These are phyloP conservation scores for Microcebus murinus DNA, from an alignment of 2,113 vertebrate species.

Conservation along the genomic window DNA sequence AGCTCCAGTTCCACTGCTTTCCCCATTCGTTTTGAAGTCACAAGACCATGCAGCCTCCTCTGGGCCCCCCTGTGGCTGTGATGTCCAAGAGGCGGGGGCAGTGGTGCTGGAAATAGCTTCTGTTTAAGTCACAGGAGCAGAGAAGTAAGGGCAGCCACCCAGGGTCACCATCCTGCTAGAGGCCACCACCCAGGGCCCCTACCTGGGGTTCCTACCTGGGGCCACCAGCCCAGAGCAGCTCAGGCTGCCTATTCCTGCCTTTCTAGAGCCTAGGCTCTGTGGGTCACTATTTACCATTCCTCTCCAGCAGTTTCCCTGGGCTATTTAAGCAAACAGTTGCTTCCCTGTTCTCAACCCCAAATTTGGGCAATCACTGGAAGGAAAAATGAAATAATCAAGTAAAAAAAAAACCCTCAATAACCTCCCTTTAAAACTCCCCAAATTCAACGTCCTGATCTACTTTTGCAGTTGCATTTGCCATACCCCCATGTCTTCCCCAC, in stretches of 20 bases:
- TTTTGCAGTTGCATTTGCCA: background rate
- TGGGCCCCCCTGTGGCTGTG: conserved; percentile 30
- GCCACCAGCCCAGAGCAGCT: background rate
- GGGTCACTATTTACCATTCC: background rate
- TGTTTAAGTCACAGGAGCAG: background rate
- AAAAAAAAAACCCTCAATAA: background rate
- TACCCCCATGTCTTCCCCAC: background rate
- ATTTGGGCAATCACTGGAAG: background rate
- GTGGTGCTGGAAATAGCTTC: background rate
- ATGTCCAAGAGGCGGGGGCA: accelerated
- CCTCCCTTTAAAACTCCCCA: background rate
- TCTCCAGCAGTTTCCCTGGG: background rate
- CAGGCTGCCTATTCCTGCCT: background rate
- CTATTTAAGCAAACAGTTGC: background rate
- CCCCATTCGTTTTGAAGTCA: conserved; percentile 61
- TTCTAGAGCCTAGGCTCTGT: background rate
- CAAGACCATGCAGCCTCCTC: conserved; percentile 64
- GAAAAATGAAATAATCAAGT: background rate
- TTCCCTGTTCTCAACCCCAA: background rate
- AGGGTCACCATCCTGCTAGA: background rate
- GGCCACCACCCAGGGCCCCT: background rate
- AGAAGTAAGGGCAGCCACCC: background rate
- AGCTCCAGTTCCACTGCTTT: conserved; percentile 54
- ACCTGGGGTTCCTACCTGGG: background rate
- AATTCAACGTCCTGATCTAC: background rate